A percentile compares a stretch with the other conserved stretches of the same genome.
phyloP scores from a whole-genome alignment of 2,888 invertebrate genomes.

The Halocaridina rubra region DNA sequence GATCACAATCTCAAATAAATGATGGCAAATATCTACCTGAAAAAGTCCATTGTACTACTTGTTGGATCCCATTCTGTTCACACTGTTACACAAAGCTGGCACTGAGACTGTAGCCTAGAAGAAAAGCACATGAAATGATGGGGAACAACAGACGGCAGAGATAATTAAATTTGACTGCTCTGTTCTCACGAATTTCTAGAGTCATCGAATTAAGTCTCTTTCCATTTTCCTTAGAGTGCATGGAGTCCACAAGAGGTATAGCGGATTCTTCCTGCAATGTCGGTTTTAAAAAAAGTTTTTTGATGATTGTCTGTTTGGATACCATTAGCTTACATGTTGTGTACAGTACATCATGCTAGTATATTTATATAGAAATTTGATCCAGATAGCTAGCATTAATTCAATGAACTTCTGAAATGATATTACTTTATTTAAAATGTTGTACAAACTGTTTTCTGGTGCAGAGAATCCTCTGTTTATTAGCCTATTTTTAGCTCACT shows the following conservation, averaged over 20 bases:
- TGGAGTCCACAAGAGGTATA: neutral
- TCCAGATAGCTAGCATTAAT: too few species aligned
- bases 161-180: slow-evolving; percentile 17
- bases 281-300: neutral
- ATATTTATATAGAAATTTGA: too few species aligned
- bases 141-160: slow-evolving; percentile 30
- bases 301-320: too few species aligned
- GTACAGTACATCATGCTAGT: too few species aligned
- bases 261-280: neutral
- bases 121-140: slow-evolving; percentile 21
- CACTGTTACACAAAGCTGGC: slow-evolving; percentile 13
- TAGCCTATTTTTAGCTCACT: too few species aligned
- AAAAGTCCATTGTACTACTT: neutral
- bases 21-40: too few species aligned
- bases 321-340: too few species aligned
- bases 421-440: too few species aligned
- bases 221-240: neutral
- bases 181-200: neutral
- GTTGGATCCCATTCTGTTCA: neutral
- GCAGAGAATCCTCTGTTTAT: too few species aligned
- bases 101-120: slow-evolving; percentile 26
- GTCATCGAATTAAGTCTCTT: neutral
- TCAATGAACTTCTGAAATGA: too few species aligned
- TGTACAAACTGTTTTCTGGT: too few species aligned
- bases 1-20: too few species aligned